These are phyloP conservation scores for Rhadinocentrus ornatus DNA, from an alignment of 2,797 vertebrate genomes.

Conservation along the genomic window DNA sequence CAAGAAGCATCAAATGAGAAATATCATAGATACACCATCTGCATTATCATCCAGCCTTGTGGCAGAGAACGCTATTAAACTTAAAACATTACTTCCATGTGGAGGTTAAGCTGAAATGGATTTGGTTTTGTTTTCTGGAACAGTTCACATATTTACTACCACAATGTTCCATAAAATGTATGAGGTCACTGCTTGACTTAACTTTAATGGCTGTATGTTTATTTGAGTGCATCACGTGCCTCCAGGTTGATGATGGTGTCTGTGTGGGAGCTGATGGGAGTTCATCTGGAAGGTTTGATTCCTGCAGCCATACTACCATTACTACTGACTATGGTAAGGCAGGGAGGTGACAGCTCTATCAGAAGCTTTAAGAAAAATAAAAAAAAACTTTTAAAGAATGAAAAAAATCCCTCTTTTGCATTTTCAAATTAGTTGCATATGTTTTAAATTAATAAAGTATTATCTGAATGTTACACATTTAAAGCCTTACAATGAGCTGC, in stretches of 20 bases:
- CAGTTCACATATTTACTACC: neutral
- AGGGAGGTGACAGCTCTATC: neutral
- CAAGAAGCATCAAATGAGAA: neutral
- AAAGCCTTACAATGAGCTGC: neutral
- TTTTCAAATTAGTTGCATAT: neutral
- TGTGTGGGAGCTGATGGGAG: conserved; percentile 80
- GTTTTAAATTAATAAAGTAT: neutral
- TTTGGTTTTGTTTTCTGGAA: neutral
- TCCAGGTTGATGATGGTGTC: conserved; percentile 28
- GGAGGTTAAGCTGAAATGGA: neutral
- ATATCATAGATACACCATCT: neutral
- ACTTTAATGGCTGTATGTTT: neutral
- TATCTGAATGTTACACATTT: neutral
- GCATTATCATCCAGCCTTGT: neutral
- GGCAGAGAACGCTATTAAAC: neutral
- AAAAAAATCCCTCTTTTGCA: neutral
- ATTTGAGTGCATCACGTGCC: conserved; percentile 2
- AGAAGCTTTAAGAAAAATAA: neutral
- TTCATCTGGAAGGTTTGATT: conserved; percentile 81
- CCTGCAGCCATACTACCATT: conserved; percentile 82
- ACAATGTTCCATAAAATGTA: neutral
- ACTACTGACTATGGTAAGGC: conserved; percentile 80
- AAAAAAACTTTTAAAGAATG: neutral
- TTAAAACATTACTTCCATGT: neutral
- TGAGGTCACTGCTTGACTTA: neutral